Percentiles rank a stretch among this genome's conserved stretches.
Conservation (phyloP, 2,797 vertebrate genomes). For the Bucorvus abyssinicus region DNA sequence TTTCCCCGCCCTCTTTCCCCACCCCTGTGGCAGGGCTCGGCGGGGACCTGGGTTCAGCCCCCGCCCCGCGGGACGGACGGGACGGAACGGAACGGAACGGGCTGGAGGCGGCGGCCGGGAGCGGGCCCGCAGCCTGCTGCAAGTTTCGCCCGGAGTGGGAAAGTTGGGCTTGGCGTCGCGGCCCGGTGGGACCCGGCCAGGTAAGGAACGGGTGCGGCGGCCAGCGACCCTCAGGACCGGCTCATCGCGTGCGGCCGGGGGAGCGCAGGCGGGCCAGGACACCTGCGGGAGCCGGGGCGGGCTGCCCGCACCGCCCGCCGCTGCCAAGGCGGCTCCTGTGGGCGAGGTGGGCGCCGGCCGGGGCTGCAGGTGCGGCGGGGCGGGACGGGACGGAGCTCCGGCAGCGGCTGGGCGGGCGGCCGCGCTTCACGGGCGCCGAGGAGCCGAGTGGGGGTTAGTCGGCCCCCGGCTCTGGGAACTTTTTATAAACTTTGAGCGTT, state of each 20-base stretch:
- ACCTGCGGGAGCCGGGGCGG: background rate
- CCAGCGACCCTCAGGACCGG: no score
- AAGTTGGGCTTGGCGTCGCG: background rate
- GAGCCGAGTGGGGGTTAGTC: background rate
- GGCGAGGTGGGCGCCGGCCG: background rate
- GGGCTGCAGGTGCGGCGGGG: background rate
- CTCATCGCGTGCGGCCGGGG: background rate
- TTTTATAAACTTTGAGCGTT: background rate
- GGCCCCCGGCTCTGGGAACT: background rate
- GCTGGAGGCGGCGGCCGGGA: background rate
- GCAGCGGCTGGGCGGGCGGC: background rate
- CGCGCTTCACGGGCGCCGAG: background rate
- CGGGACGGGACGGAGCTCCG: background rate
- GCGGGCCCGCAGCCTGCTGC: background rate
- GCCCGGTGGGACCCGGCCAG: background rate
- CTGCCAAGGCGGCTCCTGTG: background rate
- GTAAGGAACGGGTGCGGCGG: background rate
- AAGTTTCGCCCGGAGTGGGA: background rate
- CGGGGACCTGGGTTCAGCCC: background rate
- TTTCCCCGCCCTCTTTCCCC: background rate
- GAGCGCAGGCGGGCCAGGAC: background rate
- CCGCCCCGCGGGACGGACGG: background rate
- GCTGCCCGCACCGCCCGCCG: background rate
- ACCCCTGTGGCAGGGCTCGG: background rate
- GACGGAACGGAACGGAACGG: no score